Percentiles rank a stretch among this genome's conserved stretches.
These are phyloP conservation scores for Cephus pygmeus DNA, from an alignment of 2,888 invertebrate species.

Conservation along the genomic window DNA sequence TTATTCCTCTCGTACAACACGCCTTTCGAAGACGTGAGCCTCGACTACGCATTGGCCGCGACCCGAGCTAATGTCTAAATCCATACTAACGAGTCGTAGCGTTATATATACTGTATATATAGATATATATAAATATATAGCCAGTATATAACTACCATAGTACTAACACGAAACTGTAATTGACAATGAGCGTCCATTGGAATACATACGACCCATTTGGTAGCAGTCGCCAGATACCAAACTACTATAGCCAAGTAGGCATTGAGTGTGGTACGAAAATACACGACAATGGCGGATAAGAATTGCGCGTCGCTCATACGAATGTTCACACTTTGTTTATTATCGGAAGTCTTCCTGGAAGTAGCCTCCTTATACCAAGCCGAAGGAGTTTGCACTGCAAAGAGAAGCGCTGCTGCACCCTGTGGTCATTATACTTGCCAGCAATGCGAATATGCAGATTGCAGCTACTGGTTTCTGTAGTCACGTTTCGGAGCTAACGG, in stretches of 20 bases:
- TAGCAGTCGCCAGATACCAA: neutral
- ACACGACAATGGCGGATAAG: neutral
- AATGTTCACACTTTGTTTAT: constrained; percentile 38
- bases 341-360: constrained; percentile 35
- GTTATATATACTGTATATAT: neutral
- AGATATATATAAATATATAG: neutral
- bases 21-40: constrained; percentile 17
- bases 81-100: neutral
- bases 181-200: neutral
- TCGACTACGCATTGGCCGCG: neutral
- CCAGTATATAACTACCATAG: neutral
- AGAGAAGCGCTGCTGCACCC: neutral
- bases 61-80: constrained; percentile 7
- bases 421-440: neutral
- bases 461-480: neutral
- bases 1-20: constrained; percentile 50
- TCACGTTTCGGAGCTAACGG: neutral
- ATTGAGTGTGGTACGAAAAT: neutral
- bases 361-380: neutral
- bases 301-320: constrained; percentile 29
- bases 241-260: neutral
- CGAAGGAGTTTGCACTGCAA: neutral
- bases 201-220: neutral
- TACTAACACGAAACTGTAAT: neutral
- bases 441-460: neutral